Evolutionary conservation across 2,888 invertebrate species (phyloP).

Genomic region (Mesorhabditis belari): DNA sequence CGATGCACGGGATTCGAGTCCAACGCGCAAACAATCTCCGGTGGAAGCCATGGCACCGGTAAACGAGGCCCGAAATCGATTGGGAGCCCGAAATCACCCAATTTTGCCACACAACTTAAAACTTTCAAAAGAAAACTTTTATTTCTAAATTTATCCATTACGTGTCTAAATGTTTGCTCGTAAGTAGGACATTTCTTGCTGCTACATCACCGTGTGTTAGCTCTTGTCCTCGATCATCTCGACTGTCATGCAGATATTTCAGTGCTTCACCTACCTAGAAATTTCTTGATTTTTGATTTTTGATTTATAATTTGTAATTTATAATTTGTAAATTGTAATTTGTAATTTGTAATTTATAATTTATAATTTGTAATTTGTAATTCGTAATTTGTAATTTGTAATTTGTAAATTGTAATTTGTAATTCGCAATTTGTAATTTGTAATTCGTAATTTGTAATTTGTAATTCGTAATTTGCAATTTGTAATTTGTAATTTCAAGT

Average conservation of each 20-base stretch:
- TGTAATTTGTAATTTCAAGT: background rate
- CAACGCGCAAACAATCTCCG: slow-evolving; percentile 39
- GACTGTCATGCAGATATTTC: slow-evolving; percentile 38
- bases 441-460: too few species aligned
- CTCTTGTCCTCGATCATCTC: slow-evolving; percentile 40
- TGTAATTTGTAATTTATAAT: too few species aligned
- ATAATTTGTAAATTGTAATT: too few species aligned
- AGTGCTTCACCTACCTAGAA: slow-evolving; percentile 35
- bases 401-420: too few species aligned
- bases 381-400: too few species aligned
- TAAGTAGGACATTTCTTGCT: slow-evolving; percentile 43
- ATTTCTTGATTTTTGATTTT: too few species aligned
- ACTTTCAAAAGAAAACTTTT: too few species aligned
- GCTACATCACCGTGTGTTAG: slow-evolving; percentile 48
- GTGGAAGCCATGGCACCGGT: slow-evolving; percentile 48
- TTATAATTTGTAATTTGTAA: too few species aligned
- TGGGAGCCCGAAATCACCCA: slow-evolving; percentile 49
- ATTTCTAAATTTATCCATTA: slow-evolving; percentile 3
- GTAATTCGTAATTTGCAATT: too few species aligned
- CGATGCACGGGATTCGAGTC: slow-evolving; percentile 38
- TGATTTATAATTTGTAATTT: too few species aligned
- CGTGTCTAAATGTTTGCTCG: slow-evolving; percentile 32
- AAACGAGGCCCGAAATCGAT: slow-evolving; percentile 40
- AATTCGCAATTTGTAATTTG: too few species aligned
- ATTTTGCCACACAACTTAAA: slow-evolving; percentile 38